Base-by-base conservation (phyloP, 2,113 vertebrate species). In the Rafetus swinhoei region DNA sequence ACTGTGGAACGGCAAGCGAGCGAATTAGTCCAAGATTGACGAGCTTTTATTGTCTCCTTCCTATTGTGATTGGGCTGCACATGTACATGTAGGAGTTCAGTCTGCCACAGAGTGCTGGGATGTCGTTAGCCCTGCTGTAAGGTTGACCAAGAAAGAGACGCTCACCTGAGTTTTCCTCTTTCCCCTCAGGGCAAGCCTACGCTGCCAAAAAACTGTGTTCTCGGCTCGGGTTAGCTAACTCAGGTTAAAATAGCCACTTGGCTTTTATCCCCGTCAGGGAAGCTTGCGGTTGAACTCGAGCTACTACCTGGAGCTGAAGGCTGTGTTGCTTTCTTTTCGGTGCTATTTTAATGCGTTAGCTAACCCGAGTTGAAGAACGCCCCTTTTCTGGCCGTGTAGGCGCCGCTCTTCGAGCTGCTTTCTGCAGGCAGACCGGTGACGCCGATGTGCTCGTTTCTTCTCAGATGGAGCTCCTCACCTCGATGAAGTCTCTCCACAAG, bases 381-480 rank as follows among this genome's bases (percentile, higher is more conserved):
- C 18, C 29, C 29, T n/a, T 65, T 65, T 65, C 62, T 29, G 29
- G 62, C 29, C 18, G 7, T 4, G 32, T n/a, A 69, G 15, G 27
- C 29, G 1, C 5, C 45, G 45, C 0, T 72, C 50, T 80, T 88
- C 45, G 4, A 3, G 60, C 21, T 9, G 24, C 19, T 24, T 29
- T 81, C 16, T 12, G 22, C 53, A 56, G 39, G 21, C 19, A 57
- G 55, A 21, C 13, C 15, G 18, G 50, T 91, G 85, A 88, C 14
- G 11, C 59, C 65, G 77, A 16, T 53, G 7, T 82, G 32, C 2
- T 85, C 6, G 53, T 54, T 82, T 90, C 35, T 94, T 72, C 7
- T 88, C 97, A 99, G 99, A 97, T 99, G 94, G 98, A 99, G 95
- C 87, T 98, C 82, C 93, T 99, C 52, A 97, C 94, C 52, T 99